phyloP scores from a whole-genome alignment of 1,140 invertebrate genomes.

The Acyrthosiphon pisum region DNA sequence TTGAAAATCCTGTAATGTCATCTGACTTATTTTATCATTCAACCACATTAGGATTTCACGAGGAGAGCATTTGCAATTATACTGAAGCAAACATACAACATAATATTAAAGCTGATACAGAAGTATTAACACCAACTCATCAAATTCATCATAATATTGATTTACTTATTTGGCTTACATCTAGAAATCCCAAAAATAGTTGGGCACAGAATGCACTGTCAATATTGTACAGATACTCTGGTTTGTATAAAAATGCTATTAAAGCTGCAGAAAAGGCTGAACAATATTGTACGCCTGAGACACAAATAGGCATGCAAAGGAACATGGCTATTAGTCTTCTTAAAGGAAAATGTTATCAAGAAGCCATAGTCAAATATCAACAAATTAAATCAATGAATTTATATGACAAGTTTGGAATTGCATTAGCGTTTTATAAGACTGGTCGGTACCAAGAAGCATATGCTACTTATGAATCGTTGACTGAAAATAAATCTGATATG shows the following conservation, averaged over 20 bases:
- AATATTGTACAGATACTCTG: not conserved
- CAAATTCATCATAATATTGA: slow-evolving; percentile 22
- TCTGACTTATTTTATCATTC: slow-evolving; percentile 36
- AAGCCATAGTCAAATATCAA: slow-evolving; percentile 15
- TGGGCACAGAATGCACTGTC: slow-evolving; percentile 43
- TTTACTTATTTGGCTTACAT: slow-evolving; percentile 36
- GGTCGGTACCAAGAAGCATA: not conserved
- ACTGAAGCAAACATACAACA: slow-evolving; percentile 1
- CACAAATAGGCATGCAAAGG: not conserved
- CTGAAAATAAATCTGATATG: not conserved
- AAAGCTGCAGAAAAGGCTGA: not conserved
- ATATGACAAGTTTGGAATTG: not conserved
- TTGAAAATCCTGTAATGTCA: slow-evolving; percentile 10
- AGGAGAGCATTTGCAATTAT: slow-evolving; percentile 24
- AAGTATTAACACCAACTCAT: not conserved
- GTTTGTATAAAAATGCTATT: not conserved
- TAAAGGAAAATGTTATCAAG: not conserved
- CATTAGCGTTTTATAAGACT: slow-evolving; percentile 28
- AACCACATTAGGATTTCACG: slow-evolving; percentile 26
- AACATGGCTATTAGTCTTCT: slow-evolving; percentile 39
- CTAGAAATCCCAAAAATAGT: slow-evolving; percentile 5
- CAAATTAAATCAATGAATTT: not conserved
- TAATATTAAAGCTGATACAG: not conserved
- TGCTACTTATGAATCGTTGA: not conserved
- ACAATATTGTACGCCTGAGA: not conserved